These are phyloP conservation scores for Microplitis manilae DNA, from an alignment of 2,888 invertebrate genomes.

Conservation along the genomic window DNA sequence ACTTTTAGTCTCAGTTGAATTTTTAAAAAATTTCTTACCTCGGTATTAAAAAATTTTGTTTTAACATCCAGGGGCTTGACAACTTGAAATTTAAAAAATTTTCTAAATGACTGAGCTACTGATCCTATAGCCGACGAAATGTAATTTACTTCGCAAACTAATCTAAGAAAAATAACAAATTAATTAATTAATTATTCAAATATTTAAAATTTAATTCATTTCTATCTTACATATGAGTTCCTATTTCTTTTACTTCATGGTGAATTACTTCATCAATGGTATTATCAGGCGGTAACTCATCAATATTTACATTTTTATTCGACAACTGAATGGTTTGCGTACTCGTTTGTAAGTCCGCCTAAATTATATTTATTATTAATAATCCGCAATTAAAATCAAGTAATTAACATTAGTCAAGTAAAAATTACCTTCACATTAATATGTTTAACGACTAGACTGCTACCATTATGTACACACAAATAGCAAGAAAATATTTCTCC, in stretches of 20 bases:
- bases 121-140: slow-evolving; percentile 74
- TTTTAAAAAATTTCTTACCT: slow-evolving; percentile 78
- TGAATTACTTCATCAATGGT: slow-evolving; percentile 96
- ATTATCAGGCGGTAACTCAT: slow-evolving; percentile 80
- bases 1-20: slow-evolving; percentile 15
- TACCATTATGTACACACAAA: slow-evolving; percentile 97
- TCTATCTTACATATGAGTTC: slow-evolving; percentile 91
- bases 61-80: slow-evolving; percentile 98
- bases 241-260: slow-evolving; percentile 99
- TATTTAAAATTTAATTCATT: slow-evolving; percentile 20
- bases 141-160: slow-evolving; percentile 97
- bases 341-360: slow-evolving; percentile 95
- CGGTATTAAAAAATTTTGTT: slow-evolving; percentile 98
- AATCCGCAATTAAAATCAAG: too few relatives aligned
- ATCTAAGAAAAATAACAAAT: slow-evolving; percentile 73
- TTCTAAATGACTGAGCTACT: slow-evolving; percentile 88
- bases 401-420: too few relatives aligned
- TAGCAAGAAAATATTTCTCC: slow-evolving; percentile 99
- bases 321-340: slow-evolving; percentile 89
- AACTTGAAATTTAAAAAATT: slow-evolving; percentile 98
- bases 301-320: slow-evolving; percentile 76
- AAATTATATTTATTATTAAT: slow-evolving; percentile 48
- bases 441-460: slow-evolving; percentile 86
- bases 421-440: slow-evolving; percentile 83
- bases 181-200: not conserved